Evolutionary conservation across 2,797 vertebrate genomes (phyloP).

Genomic region (Microcaecilia unicolor): DNA sequence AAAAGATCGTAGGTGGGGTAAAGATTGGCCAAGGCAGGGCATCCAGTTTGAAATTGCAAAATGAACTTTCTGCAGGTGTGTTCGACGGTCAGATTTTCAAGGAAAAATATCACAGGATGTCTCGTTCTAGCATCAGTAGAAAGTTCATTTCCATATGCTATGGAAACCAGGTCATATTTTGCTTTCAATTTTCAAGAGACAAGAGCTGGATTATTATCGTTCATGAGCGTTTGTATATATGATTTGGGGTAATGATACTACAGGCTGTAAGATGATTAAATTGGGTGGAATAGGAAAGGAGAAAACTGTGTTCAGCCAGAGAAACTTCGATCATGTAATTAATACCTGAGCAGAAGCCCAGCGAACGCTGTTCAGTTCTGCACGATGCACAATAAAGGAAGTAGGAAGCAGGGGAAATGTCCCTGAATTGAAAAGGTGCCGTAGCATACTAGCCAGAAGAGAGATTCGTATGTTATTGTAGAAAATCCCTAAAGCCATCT

Average conservation of each 20-base stretch:
- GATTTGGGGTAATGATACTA: neutral
- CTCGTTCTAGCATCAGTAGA: no score
- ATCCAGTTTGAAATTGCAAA: no score
- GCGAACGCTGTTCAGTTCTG: slow-evolving; percentile 33
- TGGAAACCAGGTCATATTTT: no score
- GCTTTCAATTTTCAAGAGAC: no score
- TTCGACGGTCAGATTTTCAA: no score
- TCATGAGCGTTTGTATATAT: no score
- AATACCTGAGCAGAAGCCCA: slow-evolving; percentile 26
- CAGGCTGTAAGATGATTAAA: slow-evolving; percentile 4
- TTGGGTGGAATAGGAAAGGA: slow-evolving; percentile 9
- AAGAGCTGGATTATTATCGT: no score
- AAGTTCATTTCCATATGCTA: no score
- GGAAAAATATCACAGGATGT: no score
- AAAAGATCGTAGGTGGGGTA: no score
- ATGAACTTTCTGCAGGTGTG: no score
- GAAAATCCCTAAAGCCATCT: slow-evolving; percentile 32
- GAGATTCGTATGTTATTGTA: slow-evolving; percentile 32
- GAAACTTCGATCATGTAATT: slow-evolving; percentile 22
- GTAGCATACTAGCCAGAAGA: slow-evolving; percentile 34
- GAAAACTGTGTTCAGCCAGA: slow-evolving; percentile 17
- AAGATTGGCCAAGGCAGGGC: no score
- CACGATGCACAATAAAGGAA: slow-evolving; percentile 33
- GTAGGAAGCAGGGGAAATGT: slow-evolving; percentile 21
- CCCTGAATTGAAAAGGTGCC: slow-evolving; percentile 12